Percentiles rank a stretch among this genome's conserved stretches.
Evolutionary conservation across 2,797 vertebrate species (phyloP).

Genomic region (Leuciscus waleckii): DNA sequence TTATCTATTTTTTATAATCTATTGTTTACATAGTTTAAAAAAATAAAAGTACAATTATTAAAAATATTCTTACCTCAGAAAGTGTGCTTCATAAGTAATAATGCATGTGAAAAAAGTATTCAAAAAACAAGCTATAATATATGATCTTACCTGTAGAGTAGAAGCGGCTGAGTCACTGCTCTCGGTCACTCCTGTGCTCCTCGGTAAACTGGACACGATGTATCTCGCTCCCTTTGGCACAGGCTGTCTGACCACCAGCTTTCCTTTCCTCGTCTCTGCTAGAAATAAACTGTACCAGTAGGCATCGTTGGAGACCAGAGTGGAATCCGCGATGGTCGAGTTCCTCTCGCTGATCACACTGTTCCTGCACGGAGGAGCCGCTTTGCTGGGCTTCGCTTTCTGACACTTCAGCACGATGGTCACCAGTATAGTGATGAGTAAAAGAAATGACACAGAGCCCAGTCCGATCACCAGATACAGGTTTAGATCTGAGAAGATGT

Average conservation of each 20-base stretch:
- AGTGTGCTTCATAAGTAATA: slow-evolving; percentile 57
- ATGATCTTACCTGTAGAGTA: slow-evolving; percentile 56
- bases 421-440: slow-evolving; percentile 68
- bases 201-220: slow-evolving; percentile 71
- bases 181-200: slow-evolving; percentile 65
- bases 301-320: slow-evolving; percentile 72
- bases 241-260: slow-evolving; percentile 70
- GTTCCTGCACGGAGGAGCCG: slow-evolving; percentile 67
- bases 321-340: slow-evolving; percentile 70
- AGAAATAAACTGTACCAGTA: slow-evolving; percentile 74
- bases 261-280: slow-evolving; percentile 72
- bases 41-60: neutral
- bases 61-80: slow-evolving; percentile 62
- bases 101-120: neutral
- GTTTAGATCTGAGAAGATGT: slow-evolving; percentile 68
- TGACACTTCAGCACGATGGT: slow-evolving; percentile 66
- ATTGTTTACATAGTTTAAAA: neutral
- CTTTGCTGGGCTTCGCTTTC: slow-evolving; percentile 58
- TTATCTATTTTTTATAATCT: neutral
- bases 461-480: slow-evolving; percentile 67
- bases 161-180: slow-evolving; percentile 68
- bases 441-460: slow-evolving; percentile 65
- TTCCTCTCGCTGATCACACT: slow-evolving; percentile 71
- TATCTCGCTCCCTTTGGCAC: slow-evolving; percentile 68
- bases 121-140: slow-evolving; percentile 64